Conservation (phyloP, 2,113 vertebrate species). For the Synchiropus splendidus region DNA sequence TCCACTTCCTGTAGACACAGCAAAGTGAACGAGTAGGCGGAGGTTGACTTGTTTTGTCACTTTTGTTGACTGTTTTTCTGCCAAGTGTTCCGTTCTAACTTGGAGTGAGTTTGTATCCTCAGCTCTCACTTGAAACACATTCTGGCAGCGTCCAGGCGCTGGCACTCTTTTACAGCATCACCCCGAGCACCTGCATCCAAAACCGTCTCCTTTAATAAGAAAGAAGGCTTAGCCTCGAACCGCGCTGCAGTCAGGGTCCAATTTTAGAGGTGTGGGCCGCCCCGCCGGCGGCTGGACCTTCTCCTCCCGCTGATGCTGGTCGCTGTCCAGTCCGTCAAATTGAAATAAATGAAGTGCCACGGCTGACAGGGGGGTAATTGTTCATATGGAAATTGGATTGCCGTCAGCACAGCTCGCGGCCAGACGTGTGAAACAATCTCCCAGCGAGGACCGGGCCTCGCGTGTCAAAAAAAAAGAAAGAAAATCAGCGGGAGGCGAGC, state of each 20-base stretch:
- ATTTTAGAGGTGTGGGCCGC: constrained; percentile 31
- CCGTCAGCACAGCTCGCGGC: constrained; percentile 47
- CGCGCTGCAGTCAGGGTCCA: constrained; percentile 23
- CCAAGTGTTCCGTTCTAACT: too few relatives aligned
- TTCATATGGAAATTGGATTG: constrained; percentile 69
- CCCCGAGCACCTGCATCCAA: too few relatives aligned
- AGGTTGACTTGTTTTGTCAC: too few relatives aligned
- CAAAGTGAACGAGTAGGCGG: too few relatives aligned
- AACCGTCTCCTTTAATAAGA: constrained; percentile 2
- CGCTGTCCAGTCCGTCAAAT: constrained; percentile 60
- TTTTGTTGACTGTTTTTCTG: too few relatives aligned
- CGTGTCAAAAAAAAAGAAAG: constrained; percentile 24
- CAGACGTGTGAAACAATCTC: constrained; percentile 44
- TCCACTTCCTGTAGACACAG: too few relatives aligned
- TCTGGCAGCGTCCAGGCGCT: too few relatives aligned
- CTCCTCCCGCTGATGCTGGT: constrained; percentile 25
- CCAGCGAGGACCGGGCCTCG: constrained; percentile 21
- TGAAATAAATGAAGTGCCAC: constrained; percentile 73
- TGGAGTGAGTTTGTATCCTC: too few relatives aligned
- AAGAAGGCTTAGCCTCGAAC: constrained; percentile 9
- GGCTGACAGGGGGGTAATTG: constrained; percentile 64
- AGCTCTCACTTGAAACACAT: too few relatives aligned
- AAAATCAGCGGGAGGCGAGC: constrained; percentile 17
- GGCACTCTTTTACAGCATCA: too few relatives aligned
- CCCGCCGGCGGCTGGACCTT: not conserved